Conservation (phyloP, 2,888 invertebrate species). For the Arrhopalites spinosus region DNA sequence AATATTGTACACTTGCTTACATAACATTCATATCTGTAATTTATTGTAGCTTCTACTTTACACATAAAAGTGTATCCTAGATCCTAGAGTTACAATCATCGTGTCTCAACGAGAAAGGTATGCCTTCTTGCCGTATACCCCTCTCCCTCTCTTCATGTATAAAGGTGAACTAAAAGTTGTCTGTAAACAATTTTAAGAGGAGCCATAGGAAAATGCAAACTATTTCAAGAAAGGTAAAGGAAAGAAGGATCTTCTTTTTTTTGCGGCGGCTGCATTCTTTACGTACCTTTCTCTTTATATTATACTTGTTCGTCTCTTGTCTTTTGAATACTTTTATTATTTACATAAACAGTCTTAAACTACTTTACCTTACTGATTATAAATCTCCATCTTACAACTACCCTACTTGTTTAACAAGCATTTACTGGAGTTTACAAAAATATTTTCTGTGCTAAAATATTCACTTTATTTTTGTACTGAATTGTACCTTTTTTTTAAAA, state of each 20-base stretch:
- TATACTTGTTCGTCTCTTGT: constrained; percentile 17
- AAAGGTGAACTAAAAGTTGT: constrained; percentile 2
- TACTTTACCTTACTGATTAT: constrained; percentile 4
- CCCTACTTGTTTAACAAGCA: constrained; percentile 16
- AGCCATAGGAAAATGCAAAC: constrained; percentile 33
- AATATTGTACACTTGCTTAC: background rate
- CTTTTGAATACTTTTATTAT: constrained; percentile 32
- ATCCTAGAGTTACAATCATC: no score
- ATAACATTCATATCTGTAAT: constrained; percentile 23
- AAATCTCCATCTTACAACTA: background rate
- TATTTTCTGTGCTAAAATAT: constrained; percentile 11
- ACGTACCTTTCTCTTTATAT: constrained; percentile 25
- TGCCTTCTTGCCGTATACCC: background rate
- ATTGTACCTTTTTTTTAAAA: no score
- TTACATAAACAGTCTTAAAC: constrained; percentile 18
- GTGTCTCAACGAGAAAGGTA: no score
- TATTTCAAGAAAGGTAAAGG: constrained; percentile 34
- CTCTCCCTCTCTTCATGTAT: background rate
- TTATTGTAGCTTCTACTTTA: constrained; percentile 25
- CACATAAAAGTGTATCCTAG: constrained; percentile 6
- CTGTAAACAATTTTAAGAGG: constrained; percentile 15
- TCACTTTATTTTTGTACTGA: background rate
- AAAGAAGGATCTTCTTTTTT: constrained; percentile 30
- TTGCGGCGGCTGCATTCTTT: constrained; percentile 34
- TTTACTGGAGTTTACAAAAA: constrained; percentile 29